A percentile compares a stretch with the other conserved stretches of the same genome.
phyloP scores from a whole-genome alignment of 23 tunicate genomes.

The Oikopleura vanhoeffeni region DNA sequence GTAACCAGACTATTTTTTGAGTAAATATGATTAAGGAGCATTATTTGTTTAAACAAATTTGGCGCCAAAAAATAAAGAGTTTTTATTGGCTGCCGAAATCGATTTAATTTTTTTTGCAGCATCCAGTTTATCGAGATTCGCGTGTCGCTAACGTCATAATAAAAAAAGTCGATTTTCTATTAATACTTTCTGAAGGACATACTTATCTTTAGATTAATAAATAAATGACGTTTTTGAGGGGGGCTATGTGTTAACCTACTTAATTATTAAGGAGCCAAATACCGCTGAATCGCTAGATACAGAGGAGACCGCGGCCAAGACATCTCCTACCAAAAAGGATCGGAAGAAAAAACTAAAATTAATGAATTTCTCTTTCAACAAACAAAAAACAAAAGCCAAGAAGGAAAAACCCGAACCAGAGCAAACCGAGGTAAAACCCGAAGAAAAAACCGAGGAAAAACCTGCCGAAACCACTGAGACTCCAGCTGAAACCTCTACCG shows the following conservation, averaged over 20 bases:
- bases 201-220: too few relatives aligned
- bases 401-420: background rate
- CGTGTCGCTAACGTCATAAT: too few relatives aligned
- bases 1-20: too few relatives aligned
- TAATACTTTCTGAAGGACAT: too few relatives aligned
- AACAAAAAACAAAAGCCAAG: background rate
- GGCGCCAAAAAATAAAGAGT: too few relatives aligned
- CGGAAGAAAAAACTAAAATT: background rate
- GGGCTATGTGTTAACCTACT: background rate
- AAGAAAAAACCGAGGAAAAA: background rate
- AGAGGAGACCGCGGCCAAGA: background rate
- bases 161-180: too few relatives aligned
- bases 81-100: too few relatives aligned
- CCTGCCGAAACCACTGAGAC: background rate
- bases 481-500: background rate
- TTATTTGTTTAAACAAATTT: too few relatives aligned
- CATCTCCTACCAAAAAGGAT: background rate
- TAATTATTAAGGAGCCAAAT: background rate
- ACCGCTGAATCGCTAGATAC: background rate
- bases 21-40: too few relatives aligned
- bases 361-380: slow-evolving; percentile 2
- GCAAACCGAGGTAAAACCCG: background rate
- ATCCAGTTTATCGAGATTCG: too few relatives aligned
- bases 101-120: too few relatives aligned
- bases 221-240: too few relatives aligned